A percentile compares a stretch with the other conserved stretches of the same genome.
Evolutionary conservation across 2,113 vertebrate genomes (phyloP).

Genomic region (Pardalotus punctatus): DNA sequence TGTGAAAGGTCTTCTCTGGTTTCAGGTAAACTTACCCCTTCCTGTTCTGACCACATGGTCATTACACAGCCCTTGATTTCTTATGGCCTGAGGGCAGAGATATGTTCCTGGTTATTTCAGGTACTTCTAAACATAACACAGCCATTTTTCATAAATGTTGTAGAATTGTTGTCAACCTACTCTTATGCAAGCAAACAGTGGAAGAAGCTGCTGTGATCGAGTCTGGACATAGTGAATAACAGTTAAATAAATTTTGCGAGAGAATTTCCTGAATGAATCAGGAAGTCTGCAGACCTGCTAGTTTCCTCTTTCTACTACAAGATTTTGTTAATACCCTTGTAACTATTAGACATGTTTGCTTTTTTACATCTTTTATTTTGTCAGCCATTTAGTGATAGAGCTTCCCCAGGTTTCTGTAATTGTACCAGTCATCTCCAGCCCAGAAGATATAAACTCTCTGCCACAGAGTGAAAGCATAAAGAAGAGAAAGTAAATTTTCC

Average conservation of each 20-base stretch:
- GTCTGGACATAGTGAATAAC: not conserved
- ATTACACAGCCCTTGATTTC: not conserved
- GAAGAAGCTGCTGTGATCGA: not conserved
- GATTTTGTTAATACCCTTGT: not conserved
- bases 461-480: not conserved
- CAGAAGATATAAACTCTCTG: not conserved
- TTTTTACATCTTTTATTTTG: not conserved
- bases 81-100: not conserved
- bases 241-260: not conserved
- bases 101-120: constrained; percentile 5
- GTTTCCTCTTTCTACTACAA: not conserved
- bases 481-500: not conserved
- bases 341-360: not conserved
- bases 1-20: not conserved
- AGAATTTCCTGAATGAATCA: not conserved
- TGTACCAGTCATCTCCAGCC: not conserved
- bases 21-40: not conserved
- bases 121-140: not conserved
- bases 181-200: not conserved
- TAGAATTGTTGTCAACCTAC: not conserved
- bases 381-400: not conserved
- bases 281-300: not conserved
- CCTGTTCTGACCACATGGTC: not conserved
- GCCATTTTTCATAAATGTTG: not conserved
- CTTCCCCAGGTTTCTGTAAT: not conserved